Conservation (phyloP, 2,113 vertebrate genomes). For the Takifugu bimaculatus region DNA sequence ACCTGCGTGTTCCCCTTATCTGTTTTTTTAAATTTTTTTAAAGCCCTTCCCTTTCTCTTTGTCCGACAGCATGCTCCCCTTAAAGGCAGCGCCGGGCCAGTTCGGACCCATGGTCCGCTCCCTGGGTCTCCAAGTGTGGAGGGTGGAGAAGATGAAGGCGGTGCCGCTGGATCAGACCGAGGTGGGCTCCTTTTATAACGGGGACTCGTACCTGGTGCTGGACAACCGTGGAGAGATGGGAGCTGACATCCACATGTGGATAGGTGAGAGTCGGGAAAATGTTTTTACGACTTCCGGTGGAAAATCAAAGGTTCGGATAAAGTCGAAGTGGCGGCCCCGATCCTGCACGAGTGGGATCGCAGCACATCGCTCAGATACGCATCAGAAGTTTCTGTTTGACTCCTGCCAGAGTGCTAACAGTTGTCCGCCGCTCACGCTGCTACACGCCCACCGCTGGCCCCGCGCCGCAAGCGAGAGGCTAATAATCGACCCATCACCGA, state of each 20-base stretch:
- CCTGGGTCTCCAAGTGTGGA: constrained; percentile 78
- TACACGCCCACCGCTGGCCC: background rate
- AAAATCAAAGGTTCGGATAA: too few species aligned
- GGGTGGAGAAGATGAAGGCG: constrained; percentile 86
- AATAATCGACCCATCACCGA: constrained; percentile 28
- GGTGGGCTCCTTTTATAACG: constrained; percentile 82
- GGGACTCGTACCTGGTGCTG: constrained; percentile 87
- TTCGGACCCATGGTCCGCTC: constrained; percentile 64
- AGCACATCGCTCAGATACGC: too few species aligned
- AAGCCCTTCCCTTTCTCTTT: constrained; percentile 1
- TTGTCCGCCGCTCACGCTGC: background rate
- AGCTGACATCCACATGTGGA: constrained; percentile 85
- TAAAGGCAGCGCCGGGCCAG: constrained; percentile 68
- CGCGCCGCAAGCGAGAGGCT: constrained; percentile 13
- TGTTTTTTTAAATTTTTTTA: background rate
- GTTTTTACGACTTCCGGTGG: too few species aligned
- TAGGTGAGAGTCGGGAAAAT: constrained; percentile 71
- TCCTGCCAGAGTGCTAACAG: constrained; percentile 2
- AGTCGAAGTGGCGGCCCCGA: too few species aligned
- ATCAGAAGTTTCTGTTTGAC: constrained; percentile 9
- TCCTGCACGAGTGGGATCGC: too few species aligned
- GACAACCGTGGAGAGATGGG: constrained; percentile 73
- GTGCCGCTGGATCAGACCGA: constrained; percentile 67
- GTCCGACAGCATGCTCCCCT: constrained; percentile 67
- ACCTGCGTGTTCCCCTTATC: background rate